Evolutionary conservation across 2,888 invertebrate species (phyloP).

Genomic region (Aspidiotus rigidus): DNA sequence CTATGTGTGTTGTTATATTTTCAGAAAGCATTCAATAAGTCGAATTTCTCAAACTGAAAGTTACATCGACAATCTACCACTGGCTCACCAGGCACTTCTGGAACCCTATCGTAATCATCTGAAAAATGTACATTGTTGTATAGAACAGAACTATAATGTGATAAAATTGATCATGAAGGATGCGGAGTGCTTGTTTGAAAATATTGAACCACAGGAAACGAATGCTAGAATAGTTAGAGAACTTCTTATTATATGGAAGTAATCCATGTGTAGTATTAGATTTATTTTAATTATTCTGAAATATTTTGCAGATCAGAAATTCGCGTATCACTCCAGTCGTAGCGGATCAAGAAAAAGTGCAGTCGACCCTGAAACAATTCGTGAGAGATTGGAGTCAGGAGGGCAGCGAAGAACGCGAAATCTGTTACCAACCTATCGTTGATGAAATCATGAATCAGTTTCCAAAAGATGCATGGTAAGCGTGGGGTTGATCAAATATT

Average conservation of each 20-base stretch:
- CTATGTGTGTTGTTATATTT: too few species aligned
- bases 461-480: constrained; percentile 49
- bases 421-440: constrained; percentile 84
- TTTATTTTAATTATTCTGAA: neutral
- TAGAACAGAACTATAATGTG: constrained; percentile 57
- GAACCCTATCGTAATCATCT: constrained; percentile 67
- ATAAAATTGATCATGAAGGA: constrained; percentile 64
- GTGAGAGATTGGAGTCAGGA: constrained; percentile 92
- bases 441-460: constrained; percentile 67
- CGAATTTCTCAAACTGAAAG: constrained; percentile 66
- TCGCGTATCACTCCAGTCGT: constrained; percentile 32
- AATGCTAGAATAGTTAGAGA: constrained; percentile 20
- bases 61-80: constrained; percentile 62
- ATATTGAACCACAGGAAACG: constrained; percentile 43
- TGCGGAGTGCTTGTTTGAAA: constrained; percentile 76
- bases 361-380: constrained; percentile 87
- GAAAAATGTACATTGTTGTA: constrained; percentile 61
- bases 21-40: constrained; percentile 57
- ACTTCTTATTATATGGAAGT: neutral
- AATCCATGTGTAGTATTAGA: neutral
- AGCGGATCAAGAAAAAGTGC: constrained; percentile 53
- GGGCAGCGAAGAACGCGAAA: constrained; percentile 69
- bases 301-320: constrained; percentile 21
- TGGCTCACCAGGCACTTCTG: constrained; percentile 64
- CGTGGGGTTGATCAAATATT: neutral